phyloP scores from a whole-genome alignment of 1,140 invertebrate species.

The Drosophila mojavensis region DNA sequence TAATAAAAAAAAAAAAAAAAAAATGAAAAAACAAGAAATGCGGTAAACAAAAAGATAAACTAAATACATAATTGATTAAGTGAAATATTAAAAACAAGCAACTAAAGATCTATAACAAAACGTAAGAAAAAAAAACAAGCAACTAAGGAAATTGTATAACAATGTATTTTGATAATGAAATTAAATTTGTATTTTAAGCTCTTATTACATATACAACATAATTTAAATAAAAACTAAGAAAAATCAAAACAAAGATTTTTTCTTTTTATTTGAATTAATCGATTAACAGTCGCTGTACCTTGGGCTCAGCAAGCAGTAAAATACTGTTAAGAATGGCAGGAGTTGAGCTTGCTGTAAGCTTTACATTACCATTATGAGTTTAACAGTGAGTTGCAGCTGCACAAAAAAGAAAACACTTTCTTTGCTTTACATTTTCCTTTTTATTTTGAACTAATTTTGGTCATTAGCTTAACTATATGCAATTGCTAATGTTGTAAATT shows the following conservation, averaged over 20 bases:
- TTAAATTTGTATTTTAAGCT: constrained; percentile 79
- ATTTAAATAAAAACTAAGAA: constrained; percentile 70
- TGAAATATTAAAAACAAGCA: constrained; percentile 30
- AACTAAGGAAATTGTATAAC: constrained; percentile 80
- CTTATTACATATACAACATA: constrained; percentile 74
- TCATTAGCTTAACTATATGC: constrained; percentile 28
- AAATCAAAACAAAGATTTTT: neutral
- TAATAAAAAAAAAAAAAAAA: neutral
- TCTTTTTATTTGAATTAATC: neutral
- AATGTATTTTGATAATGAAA: constrained; percentile 82
- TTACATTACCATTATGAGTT: neutral
- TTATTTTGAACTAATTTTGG: constrained; percentile 46
- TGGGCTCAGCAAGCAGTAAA: too few relatives aligned
- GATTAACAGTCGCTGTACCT: neutral
- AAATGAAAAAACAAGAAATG: constrained; percentile 30
- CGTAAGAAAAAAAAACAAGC: constrained; percentile 27
- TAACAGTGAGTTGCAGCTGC: neutral
- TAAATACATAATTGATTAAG: constrained; percentile 57
- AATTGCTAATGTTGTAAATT: constrained; percentile 22
- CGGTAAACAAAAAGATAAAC: constrained; percentile 42
- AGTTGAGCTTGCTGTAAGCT: too few relatives aligned
- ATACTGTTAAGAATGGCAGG: too few relatives aligned
- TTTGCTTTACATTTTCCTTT: neutral
- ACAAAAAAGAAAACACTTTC: neutral
- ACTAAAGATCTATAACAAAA: constrained; percentile 50